Evolutionary conservation across 2,888 invertebrate genomes (phyloP).

Genomic region (Brachyptera risi): DNA sequence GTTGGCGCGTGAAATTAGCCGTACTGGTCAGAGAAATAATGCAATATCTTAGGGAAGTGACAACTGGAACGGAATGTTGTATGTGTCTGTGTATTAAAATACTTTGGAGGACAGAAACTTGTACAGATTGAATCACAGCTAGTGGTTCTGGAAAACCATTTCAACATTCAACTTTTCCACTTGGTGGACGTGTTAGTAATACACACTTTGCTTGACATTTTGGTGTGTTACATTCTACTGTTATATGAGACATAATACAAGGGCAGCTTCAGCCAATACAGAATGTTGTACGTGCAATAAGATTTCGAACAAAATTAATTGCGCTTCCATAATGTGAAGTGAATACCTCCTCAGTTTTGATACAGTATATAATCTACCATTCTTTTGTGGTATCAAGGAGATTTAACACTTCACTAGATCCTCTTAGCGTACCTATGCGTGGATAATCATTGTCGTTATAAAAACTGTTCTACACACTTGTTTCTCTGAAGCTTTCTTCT

Average conservation of each 20-base stretch:
- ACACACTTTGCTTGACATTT: background rate
- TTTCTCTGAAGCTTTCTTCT: slow-evolving; percentile 18
- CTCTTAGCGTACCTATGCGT: slow-evolving; percentile 19
- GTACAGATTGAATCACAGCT: slow-evolving; percentile 12
- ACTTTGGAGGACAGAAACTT: slow-evolving; percentile 9
- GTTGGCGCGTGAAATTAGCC: slow-evolving; percentile 16
- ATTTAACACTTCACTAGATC: slow-evolving; percentile 11
- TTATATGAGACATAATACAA: no score
- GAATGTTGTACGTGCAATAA: no score
- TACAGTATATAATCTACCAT: no score
- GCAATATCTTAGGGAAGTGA: slow-evolving; percentile 10
- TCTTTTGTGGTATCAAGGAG: slow-evolving; percentile 3
- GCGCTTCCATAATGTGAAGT: no score
- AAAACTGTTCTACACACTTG: slow-evolving; percentile 23
- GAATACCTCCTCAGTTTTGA: no score
- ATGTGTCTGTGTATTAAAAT: slow-evolving; percentile 16
- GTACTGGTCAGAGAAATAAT: slow-evolving; percentile 1
- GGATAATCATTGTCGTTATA: slow-evolving; percentile 28
- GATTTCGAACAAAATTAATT: no score
- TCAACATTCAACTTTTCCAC: no score
- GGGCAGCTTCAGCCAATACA: no score
- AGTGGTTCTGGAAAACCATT: slow-evolving; percentile 4
- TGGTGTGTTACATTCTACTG: background rate
- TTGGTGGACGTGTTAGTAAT: no score
- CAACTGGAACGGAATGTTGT: slow-evolving; percentile 20